Evolutionary conservation across 1,140 invertebrate species (phyloP).

Genomic region (Microplitis demolitor): DNA sequence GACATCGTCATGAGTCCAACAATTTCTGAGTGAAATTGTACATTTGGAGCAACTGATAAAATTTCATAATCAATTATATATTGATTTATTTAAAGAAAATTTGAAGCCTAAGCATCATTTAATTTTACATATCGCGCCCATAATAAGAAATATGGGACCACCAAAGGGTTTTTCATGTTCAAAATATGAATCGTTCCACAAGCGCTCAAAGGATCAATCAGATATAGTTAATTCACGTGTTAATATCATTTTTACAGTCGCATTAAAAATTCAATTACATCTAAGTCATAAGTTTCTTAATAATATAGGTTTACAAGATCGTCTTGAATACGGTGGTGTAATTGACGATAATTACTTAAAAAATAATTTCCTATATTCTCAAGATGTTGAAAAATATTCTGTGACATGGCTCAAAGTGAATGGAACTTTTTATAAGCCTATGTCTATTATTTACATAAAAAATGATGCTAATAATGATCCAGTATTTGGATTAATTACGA

Average conservation of each 20-base stretch:
- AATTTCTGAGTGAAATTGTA: slow-evolving; percentile 23
- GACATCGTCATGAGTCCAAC: slow-evolving; percentile 20
- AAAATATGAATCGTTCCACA: slow-evolving; percentile 18
- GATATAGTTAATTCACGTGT: slow-evolving; percentile 14
- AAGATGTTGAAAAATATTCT: slow-evolving; percentile 76
- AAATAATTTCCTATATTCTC: slow-evolving; percentile 40
- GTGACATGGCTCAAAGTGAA: not conserved
- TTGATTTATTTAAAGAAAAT: slow-evolving; percentile 24
- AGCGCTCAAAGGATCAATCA: slow-evolving; percentile 24
- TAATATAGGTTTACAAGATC: slow-evolving; percentile 17
- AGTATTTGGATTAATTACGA: not conserved
- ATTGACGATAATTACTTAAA: not conserved
- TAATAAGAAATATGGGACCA: slow-evolving; percentile 21
- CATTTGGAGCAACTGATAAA: slow-evolving; percentile 21
- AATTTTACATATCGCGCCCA: slow-evolving; percentile 16
- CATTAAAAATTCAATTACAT: not conserved
- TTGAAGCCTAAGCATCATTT: slow-evolving; percentile 27
- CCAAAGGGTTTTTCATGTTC: slow-evolving; percentile 25
- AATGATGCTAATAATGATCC: not conserved
- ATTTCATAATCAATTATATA: slow-evolving; percentile 14
- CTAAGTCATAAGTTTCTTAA: slow-evolving; percentile 3
- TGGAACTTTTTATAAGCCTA: not conserved
- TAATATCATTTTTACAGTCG: not conserved
- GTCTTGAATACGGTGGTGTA: not conserved
- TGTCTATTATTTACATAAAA: not conserved